Base-by-base conservation (phyloP, 2,797 vertebrate species). In the Smutsia temminckii region DNA sequence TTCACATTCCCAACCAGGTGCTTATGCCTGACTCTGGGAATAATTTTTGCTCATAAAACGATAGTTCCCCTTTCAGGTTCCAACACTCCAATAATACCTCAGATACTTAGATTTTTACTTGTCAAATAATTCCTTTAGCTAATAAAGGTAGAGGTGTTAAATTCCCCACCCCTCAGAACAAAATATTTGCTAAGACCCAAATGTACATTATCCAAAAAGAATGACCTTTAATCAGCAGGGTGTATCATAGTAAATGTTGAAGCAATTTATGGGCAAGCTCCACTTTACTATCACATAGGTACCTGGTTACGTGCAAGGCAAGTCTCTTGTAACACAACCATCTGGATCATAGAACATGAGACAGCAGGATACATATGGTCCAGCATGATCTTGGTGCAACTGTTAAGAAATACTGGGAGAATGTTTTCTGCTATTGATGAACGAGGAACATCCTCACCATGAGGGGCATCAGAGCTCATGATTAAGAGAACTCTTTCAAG, bases 121-220 rank as follows among this genome's bases (percentile, higher is more conserved):
- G 49, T 83, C 63, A 89, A 89, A 83, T 55, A 88, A 78, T 75
- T 63, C 5, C 6, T 63, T 96, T 77, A 89, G 8, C 34, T 90
- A 80, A 81, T 75, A 75, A 86, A 63, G 25, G 20, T 69, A 81
- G 29, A 89, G 21, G 14, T 72, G 0, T 40, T 90, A 92, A 2
- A 89, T 7, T 68, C 11, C 34, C 17, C 21, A 49, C 9, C 1
- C 1, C 40, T 1, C 32, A 25, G 63, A 80, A 81, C 3, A 11
- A 88, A 91, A 63, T 40, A 16, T 72, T 78, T 90, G 75, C 46
- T 55, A 89, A 89, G 23, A 61, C 79, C 13, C 16, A 77, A 92
- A 75, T 55, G 21, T 49, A n/a, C n/a, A 13, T 63, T 46, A 46
- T 46, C 46, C 46, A 46, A 46, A 46, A 46, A 46, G 46, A 46